Evolutionary conservation across 2,888 invertebrate species (phyloP), one percentile per base, ranked within the genome.

Genomic region (Tanytarsus gracilentus): DNA sequence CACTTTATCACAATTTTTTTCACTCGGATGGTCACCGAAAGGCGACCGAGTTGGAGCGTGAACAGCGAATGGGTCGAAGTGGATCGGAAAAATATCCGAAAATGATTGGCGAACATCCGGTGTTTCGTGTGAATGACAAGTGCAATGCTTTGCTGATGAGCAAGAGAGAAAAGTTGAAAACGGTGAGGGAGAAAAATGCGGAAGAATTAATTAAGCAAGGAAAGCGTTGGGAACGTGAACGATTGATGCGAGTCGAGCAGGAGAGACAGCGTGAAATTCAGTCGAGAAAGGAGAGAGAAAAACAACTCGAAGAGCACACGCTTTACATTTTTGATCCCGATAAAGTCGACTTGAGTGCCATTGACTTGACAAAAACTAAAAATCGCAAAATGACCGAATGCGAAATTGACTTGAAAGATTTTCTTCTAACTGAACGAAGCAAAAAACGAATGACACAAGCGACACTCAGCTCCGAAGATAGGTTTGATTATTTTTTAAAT

Each of bases 81-180:
- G 48, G 48, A 30, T 18, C 27, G 5, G 58, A 77, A 64, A 74
- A 79, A 61, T 80, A 81, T 62, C 81, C 82, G 0, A 69, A 74
- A 14, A 80, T 80, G 67, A 75, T 83, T 69, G 75, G 76, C n/a
- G 72, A 78, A 62, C 82, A 83, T 74, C 82, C 83, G 11, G 77
- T 83, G 4, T 80, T 83, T 69, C 73, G 78, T 62, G 78, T 78
- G 40, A 77, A 79, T 63, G 70, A 71, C 63, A 73, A 76, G 63
- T 77, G 77, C 63, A 75, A 75, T 64, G 68, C 72, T 61, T 68
- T 78, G 63, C 77, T 78, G 62, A 71, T 71, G 9, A 76, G 75
- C 63, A 69, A 76, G 63, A 71, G 79, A 61, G 73, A 77, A 4
- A 78, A 77, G 74, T 62, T 74, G 8, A 74, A 72, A 66, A 74